phyloP scores from a whole-genome alignment of 2,888 invertebrate genomes.

The Plebejus anna region DNA sequence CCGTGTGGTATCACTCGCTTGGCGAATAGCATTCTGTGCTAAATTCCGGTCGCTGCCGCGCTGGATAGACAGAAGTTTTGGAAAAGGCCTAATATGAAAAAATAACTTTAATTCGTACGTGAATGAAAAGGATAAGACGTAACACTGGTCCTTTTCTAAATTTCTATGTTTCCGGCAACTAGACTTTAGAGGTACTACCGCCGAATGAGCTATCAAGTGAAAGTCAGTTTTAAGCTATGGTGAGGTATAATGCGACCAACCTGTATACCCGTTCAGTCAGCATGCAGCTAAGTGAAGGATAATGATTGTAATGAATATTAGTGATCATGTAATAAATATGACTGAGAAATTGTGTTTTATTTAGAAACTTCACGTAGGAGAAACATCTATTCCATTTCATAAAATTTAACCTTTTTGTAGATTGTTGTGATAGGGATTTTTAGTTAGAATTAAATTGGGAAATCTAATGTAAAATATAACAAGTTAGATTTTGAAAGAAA shows the following conservation, averaged over 20 bases:
- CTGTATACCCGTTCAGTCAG: slow-evolving; percentile 2
- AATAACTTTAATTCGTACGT: background rate
- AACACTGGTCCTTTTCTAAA: background rate
- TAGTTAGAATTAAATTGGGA: no score
- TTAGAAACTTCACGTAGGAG: background rate
- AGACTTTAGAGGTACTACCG: background rate
- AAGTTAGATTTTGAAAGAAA: no score
- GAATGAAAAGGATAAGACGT: background rate
- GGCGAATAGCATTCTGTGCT: background rate
- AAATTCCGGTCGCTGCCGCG: background rate
- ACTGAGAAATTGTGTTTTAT: slow-evolving; percentile 45
- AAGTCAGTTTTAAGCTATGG: no score
- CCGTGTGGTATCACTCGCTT: background rate
- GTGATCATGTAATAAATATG: slow-evolving; percentile 73
- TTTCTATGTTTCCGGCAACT: background rate
- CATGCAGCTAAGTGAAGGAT: slow-evolving; percentile 53
- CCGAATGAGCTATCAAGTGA: background rate
- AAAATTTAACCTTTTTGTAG: no score
- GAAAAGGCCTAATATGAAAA: no score
- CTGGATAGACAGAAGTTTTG: background rate
- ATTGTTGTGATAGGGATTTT: no score
- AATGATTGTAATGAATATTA: slow-evolving; percentile 71
- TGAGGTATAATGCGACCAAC: background rate
- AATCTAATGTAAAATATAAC: no score
- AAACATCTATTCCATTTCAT: no score